Conservation (phyloP, 2,797 vertebrate species). For the Tapirus indicus region DNA sequence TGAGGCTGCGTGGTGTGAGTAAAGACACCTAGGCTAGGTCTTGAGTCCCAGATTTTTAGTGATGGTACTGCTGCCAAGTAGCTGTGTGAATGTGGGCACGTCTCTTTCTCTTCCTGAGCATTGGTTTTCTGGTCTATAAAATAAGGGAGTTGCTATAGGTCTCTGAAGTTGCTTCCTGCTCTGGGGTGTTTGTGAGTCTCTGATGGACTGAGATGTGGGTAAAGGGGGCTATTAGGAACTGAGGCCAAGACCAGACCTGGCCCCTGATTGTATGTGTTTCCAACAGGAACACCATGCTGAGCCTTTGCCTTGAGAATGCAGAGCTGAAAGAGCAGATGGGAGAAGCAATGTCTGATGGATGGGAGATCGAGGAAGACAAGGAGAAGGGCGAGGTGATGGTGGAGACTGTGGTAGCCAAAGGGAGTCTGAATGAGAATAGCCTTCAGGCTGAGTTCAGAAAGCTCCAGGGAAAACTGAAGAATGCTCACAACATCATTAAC, state of each 20-base stretch:
- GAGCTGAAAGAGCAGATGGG: constrained; percentile 90
- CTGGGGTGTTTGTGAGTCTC: background rate
- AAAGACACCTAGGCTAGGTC: background rate
- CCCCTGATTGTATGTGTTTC: background rate
- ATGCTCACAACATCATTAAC: constrained; percentile 62
- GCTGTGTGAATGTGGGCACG: background rate
- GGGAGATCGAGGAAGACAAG: constrained; percentile 82
- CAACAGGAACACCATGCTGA: constrained; percentile 92
- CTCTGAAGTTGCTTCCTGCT: background rate
- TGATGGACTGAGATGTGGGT: background rate
- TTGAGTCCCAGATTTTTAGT: background rate
- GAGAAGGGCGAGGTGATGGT: constrained; percentile 63
- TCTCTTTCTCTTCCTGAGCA: background rate
- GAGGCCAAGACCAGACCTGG: too few species aligned
- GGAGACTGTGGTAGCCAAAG: constrained; percentile 20
- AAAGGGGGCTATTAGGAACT: too few species aligned
- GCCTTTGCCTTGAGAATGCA: constrained; percentile 91
- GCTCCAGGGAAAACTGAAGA: constrained; percentile 82
- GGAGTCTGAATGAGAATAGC: constrained; percentile 71
- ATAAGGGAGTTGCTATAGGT: background rate
- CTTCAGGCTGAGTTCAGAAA: constrained; percentile 82
- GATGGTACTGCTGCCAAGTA: background rate
- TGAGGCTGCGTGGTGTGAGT: background rate
- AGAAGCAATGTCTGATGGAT: constrained; percentile 86
- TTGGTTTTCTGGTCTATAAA: background rate